phyloP scores from a whole-genome alignment of 2,797 vertebrate species.

The Molossus alvarezi region DNA sequence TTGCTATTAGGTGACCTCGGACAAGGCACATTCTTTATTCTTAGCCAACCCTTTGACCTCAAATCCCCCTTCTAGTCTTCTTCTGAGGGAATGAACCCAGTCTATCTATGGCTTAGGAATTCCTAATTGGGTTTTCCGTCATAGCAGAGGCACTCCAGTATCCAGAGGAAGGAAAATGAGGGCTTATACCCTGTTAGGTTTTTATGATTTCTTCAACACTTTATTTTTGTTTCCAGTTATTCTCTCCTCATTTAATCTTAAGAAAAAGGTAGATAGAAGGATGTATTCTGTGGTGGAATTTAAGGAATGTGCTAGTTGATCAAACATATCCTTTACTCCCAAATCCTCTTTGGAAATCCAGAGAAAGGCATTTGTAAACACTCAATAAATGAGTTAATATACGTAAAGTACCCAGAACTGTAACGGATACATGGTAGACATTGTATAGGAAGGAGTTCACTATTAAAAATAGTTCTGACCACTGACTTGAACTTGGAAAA shows the following conservation, averaged over 20 bases:
- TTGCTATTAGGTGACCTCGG: constrained; percentile 63
- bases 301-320: background rate
- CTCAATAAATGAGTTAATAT: constrained; percentile 43
- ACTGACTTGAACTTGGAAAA: constrained; percentile 21
- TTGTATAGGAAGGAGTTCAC: background rate
- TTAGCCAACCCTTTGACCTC: constrained; percentile 57
- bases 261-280: background rate
- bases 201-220: constrained; percentile 41
- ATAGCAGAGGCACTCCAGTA: background rate
- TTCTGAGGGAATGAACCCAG: background rate
- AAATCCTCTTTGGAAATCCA: constrained; percentile 17
- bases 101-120: constrained; percentile 57
- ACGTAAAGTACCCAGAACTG: constrained; percentile 4
- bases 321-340: background rate
- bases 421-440: constrained; percentile 1
- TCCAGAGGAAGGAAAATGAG: background rate
- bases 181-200: background rate
- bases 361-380: constrained; percentile 28
- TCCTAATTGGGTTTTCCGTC: constrained; percentile 14
- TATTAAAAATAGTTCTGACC: background rate
- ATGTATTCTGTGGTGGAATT: constrained; percentile 10
- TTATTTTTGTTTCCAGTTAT: constrained; percentile 2
- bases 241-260: background rate
- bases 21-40: constrained; percentile 51
- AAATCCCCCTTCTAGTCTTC: constrained; percentile 9